Evolutionary conservation across 2,797 vertebrate genomes (phyloP).

Genomic region (Anabas testudineus): DNA sequence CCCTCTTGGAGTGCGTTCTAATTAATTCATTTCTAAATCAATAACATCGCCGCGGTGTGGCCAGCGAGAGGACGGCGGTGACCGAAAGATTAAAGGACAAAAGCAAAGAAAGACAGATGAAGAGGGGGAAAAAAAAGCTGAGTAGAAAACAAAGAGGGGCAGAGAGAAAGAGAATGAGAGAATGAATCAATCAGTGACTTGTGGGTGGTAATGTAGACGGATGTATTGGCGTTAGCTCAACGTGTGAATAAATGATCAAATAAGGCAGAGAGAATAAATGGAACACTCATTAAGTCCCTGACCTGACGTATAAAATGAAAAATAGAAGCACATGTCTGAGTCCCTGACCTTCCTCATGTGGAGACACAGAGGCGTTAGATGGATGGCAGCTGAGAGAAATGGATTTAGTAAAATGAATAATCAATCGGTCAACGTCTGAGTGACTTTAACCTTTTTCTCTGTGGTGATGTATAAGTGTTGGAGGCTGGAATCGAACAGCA

Average conservation of each 20-base stretch:
- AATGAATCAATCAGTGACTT: slow-evolving; percentile 64
- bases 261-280: slow-evolving; percentile 53
- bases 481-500: slow-evolving; percentile 86
- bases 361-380: slow-evolving; percentile 12
- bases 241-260: slow-evolving; percentile 68
- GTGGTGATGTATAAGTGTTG: slow-evolving; percentile 92
- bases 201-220: slow-evolving; percentile 63
- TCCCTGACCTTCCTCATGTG: slow-evolving; percentile 39
- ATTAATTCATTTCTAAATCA: slow-evolving; percentile 80
- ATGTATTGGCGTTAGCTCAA: slow-evolving; percentile 40
- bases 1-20: slow-evolving; percentile 68
- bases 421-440: slow-evolving; percentile 24
- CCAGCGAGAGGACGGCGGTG: slow-evolving; percentile 35
- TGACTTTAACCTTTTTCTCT: slow-evolving; percentile 87
- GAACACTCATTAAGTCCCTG: slow-evolving; percentile 42
- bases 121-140: neutral
- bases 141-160: slow-evolving; percentile 31
- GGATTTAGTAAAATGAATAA: slow-evolving; percentile 38
- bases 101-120: slow-evolving; percentile 50
- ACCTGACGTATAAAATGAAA: slow-evolving; percentile 44
- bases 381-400: slow-evolving; percentile 33
- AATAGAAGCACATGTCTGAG: slow-evolving; percentile 8
- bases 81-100: slow-evolving; percentile 65
- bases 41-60: slow-evolving; percentile 50
- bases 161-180: slow-evolving; percentile 26